A percentile compares a stretch with the other conserved stretches of the same genome.
phyloP scores from a whole-genome alignment of 2,888 invertebrate genomes.

The Neuroscelio doddi region DNA sequence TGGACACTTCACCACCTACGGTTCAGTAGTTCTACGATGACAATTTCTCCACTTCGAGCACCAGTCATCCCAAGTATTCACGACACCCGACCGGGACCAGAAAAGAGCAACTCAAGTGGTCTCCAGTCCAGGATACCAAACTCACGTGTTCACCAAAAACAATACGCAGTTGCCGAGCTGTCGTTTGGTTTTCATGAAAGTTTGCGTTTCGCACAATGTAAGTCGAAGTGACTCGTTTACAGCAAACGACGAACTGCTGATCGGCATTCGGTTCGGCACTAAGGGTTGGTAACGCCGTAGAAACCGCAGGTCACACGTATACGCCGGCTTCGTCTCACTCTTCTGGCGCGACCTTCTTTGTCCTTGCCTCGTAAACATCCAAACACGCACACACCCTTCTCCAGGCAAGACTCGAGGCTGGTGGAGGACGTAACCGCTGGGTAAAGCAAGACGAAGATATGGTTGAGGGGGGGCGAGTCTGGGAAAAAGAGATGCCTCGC shows the following conservation, averaged over 20 bases:
- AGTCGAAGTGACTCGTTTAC: slow-evolving; percentile 27
- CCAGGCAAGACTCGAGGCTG: slow-evolving; percentile 21
- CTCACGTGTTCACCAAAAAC: no score
- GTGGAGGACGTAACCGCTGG: slow-evolving; percentile 13
- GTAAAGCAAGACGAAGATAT: slow-evolving; percentile 51
- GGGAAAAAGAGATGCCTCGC: slow-evolving; percentile 25
- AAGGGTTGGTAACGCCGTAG: slow-evolving; percentile 61
- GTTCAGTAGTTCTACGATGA: no score
- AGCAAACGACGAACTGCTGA: slow-evolving; percentile 58
- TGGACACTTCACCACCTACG: no score
- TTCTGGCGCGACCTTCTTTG: slow-evolving; percentile 21
- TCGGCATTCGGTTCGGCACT: slow-evolving; percentile 59
- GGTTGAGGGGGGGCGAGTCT: slow-evolving; percentile 25
- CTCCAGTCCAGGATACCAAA: no score
- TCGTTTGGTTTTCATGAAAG: no score
- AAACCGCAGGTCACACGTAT: slow-evolving; percentile 60
- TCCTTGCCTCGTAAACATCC: slow-evolving; percentile 37
- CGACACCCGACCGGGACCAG: neutral
- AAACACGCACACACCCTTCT: slow-evolving; percentile 43
- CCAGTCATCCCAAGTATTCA: neutral
- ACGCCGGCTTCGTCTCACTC: slow-evolving; percentile 11
- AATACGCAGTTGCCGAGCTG: no score
- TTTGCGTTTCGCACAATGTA: slow-evolving; percentile 1
- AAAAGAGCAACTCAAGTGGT: no score
- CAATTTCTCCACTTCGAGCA: no score